Base-by-base conservation (phyloP, 2,888 invertebrate genomes). In the Tetrapedia diversipes region DNA sequence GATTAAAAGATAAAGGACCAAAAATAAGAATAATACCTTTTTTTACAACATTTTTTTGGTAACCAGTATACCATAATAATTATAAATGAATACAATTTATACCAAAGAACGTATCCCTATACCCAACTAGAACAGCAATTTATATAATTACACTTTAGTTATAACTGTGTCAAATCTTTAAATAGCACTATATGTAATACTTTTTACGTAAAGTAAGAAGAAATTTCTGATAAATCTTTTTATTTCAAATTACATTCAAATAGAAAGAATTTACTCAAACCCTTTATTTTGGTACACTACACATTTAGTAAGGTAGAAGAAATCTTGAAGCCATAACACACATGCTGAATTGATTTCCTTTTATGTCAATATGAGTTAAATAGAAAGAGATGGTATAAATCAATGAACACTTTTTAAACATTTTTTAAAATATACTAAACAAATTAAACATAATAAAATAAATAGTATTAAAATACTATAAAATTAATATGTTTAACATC, bases 31-130 rank as follows among this genome's bases (percentile, higher is more conserved):
- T 61, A 53, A 49, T 90, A 89, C 89, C 90, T 90, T 85, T 88
- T 89, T 51, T 88, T 70, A 65, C 89, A 84, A 73, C 88, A 88
- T 77, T 87, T 90, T 81, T 87, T 90, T 79, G 84, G 86, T 71
- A 89, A 68, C 85, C 89, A 88, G 84, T 85, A 88, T 81, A 89
- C 85, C 90, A 90, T 90, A 82, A 84, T 87, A 82, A 75, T 67
- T 61, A 61, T 19, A 75, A 81, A 65, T 56, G 37, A 49, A 45
- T n/a, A 37, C 63, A 57, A 29, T 65, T 77, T 53, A 53, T 22
- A 11, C 11, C n/a, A 22, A 29, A 43, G 54, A 64, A 37, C n/a
- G 24, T 60, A 49, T 56, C 27, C 27, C 37, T 71, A 59, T 29
- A 16, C 29, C 16, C 16, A 49, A 29, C n/a, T n/a, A 59, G 19